A percentile compares a stretch with the other conserved stretches of the same genome.
These are phyloP conservation scores for Pterostichus madidus DNA, from an alignment of 2,888 invertebrate genomes.

Conservation along the genomic window DNA sequence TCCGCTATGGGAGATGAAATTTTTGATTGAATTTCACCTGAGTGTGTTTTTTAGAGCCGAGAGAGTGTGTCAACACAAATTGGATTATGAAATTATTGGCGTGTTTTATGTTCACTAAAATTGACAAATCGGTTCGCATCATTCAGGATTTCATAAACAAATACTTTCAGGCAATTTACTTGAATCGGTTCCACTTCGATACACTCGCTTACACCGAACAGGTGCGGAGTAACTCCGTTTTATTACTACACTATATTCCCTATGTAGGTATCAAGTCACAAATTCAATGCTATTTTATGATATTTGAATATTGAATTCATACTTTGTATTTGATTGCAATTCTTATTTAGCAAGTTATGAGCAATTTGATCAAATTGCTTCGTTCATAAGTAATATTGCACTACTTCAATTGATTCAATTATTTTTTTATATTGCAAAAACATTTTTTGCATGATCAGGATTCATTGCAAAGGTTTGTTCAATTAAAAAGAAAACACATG, in stretches of 20 bases:
- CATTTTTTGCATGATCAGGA: too few relatives aligned
- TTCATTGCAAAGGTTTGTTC: too few relatives aligned
- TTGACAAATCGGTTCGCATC: conserved; percentile 51
- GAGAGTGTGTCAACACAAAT: conserved; percentile 44
- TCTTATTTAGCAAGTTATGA: too few relatives aligned
- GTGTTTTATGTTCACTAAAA: conserved; percentile 60
- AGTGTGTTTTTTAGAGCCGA: conserved; percentile 27
- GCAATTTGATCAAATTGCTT: too few relatives aligned
- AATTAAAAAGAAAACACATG: too few relatives aligned
- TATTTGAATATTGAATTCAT: too few relatives aligned
- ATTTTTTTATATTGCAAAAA: too few relatives aligned
- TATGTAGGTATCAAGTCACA: not conserved
- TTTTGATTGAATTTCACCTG: conserved; percentile 54
- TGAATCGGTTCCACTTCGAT: conserved; percentile 16
- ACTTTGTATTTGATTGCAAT: too few relatives aligned
- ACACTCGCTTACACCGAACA: conserved; percentile 5
- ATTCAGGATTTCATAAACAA: conserved; percentile 60
- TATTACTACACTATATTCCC: not conserved
- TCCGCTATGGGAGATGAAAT: conserved; percentile 33
- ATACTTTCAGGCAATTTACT: conserved; percentile 61
- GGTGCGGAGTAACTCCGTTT: not conserved
- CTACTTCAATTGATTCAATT: too few relatives aligned
- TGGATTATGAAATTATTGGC: conserved; percentile 58
- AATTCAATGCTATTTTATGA: too few relatives aligned
- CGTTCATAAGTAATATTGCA: too few relatives aligned